Percentiles rank a stretch among this genome's conserved stretches.
Evolutionary conservation across 2,797 vertebrate genomes (phyloP).

Genomic region (Enteromius fasciolatus): DNA sequence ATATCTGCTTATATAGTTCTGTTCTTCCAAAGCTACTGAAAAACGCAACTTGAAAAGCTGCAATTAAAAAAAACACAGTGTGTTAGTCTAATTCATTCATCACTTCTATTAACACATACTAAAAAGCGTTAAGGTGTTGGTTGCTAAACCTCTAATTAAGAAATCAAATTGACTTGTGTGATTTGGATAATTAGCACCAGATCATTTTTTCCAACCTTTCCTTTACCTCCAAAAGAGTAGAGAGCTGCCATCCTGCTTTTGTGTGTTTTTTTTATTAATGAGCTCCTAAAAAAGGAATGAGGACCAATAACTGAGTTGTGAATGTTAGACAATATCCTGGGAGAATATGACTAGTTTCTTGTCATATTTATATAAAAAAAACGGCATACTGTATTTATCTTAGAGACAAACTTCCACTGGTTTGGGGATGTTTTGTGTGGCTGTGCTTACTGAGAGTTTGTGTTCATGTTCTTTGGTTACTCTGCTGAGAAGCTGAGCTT

Average conservation of each 20-base stretch:
- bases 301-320: background rate
- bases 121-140: slow-evolving; percentile 10
- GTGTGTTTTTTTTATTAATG: background rate
- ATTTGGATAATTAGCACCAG: slow-evolving; percentile 1
- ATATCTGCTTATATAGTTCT: background rate
- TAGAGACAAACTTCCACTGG: background rate
- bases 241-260: background rate
- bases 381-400: background rate
- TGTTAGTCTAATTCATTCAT: background rate
- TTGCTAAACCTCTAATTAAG: slow-evolving; percentile 6
- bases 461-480: slow-evolving; percentile 98
- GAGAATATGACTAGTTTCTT: background rate
- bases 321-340: background rate
- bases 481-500: slow-evolving; percentile 91
- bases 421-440: background rate
- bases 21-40: background rate
- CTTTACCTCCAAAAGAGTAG: background rate
- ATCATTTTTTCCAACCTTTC: background rate
- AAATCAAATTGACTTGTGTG: background rate
- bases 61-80: background rate
- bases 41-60: background rate
- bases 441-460: slow-evolving; percentile 90
- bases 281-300: background rate
- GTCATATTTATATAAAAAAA: background rate
- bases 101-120: slow-evolving; percentile 12